Conservation (phyloP, 2,113 vertebrate species). For the Neogobius melanostomus region DNA sequence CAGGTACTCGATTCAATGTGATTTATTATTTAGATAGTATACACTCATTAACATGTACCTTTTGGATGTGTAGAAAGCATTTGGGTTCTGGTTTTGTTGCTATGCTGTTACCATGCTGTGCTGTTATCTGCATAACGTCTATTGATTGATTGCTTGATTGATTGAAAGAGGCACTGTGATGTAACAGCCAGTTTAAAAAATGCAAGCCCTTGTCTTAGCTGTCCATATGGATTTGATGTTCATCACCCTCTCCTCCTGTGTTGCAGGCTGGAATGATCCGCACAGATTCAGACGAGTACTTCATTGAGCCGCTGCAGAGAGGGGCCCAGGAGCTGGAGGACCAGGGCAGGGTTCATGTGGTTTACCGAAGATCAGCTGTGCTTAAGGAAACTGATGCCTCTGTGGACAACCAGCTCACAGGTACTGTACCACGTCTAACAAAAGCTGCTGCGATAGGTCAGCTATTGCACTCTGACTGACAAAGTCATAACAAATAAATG, state of each 20-base stretch:
- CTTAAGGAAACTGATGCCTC: slow-evolving; percentile 59
- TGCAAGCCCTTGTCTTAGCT: not conserved
- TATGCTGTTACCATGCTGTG: too few species aligned
- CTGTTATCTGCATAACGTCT: too few species aligned
- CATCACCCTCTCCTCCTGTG: not conserved
- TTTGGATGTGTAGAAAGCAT: not conserved
- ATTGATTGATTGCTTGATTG: too few species aligned
- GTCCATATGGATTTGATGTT: not conserved
- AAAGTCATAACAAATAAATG: too few species aligned
- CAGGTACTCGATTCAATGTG: too few species aligned
- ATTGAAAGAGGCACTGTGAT: not conserved
- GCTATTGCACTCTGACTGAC: too few species aligned
- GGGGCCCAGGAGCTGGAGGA: slow-evolving; percentile 91
- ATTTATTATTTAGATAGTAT: too few species aligned
- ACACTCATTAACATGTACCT: too few species aligned
- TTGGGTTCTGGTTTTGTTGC: not conserved
- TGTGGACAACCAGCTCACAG: slow-evolving; percentile 74
- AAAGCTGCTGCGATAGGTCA: not conserved
- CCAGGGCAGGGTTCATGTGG: slow-evolving; percentile 88
- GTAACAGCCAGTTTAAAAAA: not conserved
- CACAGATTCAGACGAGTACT: slow-evolving; percentile 90
- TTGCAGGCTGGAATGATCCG: slow-evolving; percentile 95
- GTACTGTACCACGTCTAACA: slow-evolving; percentile 53
- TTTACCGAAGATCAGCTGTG: slow-evolving; percentile 89
- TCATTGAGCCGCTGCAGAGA: slow-evolving; percentile 95